phyloP scores from a whole-genome alignment of 2,797 vertebrate species.

The Falco cherrug region DNA sequence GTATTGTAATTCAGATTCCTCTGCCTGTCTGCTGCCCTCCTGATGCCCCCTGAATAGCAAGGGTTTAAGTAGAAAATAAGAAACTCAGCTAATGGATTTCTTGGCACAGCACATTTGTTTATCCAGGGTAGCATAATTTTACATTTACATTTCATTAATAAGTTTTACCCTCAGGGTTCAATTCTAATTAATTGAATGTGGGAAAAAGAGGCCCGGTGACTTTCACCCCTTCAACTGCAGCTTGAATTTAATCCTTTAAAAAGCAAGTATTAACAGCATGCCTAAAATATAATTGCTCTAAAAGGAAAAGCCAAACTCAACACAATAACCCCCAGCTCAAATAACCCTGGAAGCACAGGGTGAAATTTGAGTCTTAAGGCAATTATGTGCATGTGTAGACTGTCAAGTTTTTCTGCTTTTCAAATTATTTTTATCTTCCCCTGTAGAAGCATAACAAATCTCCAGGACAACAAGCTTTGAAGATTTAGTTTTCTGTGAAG shows the following conservation, averaged over 20 bases:
- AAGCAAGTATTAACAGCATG: not conserved
- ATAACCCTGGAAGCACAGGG: not conserved
- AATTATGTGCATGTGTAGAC: not conserved
- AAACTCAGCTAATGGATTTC: not conserved
- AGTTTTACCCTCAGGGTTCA: slow-evolving; percentile 16
- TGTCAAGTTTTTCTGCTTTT: not conserved
- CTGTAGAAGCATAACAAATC: not conserved
- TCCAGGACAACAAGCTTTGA: not conserved
- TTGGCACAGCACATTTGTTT: not conserved
- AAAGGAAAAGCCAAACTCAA: not conserved
- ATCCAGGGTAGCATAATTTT: not conserved
- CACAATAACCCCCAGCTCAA: not conserved
- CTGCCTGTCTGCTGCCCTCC: not conserved
- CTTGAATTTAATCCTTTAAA: slow-evolving; percentile 28
- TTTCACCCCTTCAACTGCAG: not conserved
- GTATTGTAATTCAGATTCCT: not conserved
- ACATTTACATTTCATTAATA: not conserved
- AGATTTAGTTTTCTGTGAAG: not conserved
- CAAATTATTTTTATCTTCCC: not conserved
- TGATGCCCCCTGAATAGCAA: not conserved
- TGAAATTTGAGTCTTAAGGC: not conserved
- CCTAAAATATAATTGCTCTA: not conserved
- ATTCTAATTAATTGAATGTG: slow-evolving; percentile 14
- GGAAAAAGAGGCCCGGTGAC: not conserved
- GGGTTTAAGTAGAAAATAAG: not conserved